Evolutionary conservation across 2,888 invertebrate species (phyloP), one percentile per base, ranked within the genome.

Genomic region (Monoplex corrugatus): DNA sequence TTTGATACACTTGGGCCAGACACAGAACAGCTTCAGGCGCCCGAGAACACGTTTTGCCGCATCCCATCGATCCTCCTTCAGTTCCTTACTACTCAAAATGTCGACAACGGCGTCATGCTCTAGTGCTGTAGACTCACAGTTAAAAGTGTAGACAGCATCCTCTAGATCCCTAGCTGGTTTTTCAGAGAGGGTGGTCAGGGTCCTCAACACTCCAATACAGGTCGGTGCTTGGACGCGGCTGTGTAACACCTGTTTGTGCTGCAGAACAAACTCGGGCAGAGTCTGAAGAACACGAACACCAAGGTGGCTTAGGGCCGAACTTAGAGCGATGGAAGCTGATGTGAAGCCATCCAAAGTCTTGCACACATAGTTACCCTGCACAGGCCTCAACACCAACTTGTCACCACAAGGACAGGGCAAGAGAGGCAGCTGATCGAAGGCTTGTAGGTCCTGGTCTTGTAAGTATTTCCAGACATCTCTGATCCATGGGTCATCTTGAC

Each of bases 191-290:
- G 5, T 75, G 40, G 85, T 50, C 40, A 90, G 23, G 45, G n/a
- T 68, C 32, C 88, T 86, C n/a, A 89, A 28, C 28, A 90, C 40
- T 5, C 88, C 90, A 6, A 75, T 45, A 23, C 32, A 68, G 28
- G 86, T 83, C n/a, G 90, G 83, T 19, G 86, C 80, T 23, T 89
- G 83, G 35, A 90, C 85, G 44, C 80, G 43, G 43, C 8, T 40
- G 57, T 87, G 87, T 23, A 80, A 32, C 28, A 89, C 78, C 32
- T 44, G n/a, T 5, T 32, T 35, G 32, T 87, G 80, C 0, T 35
- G 63, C 43, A 63, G 63, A 3, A 87, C 72, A 57, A 80, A 87
- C 45, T 87, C 80, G 0, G 87, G 82, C 19, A 87, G 87, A n/a
- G 35, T n/a, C 10, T 50, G 38, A 10, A 87, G 16, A 10, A 80